Evolutionary conservation across 1,140 invertebrate species (phyloP).

Genomic region (Nymphalis io): DNA sequence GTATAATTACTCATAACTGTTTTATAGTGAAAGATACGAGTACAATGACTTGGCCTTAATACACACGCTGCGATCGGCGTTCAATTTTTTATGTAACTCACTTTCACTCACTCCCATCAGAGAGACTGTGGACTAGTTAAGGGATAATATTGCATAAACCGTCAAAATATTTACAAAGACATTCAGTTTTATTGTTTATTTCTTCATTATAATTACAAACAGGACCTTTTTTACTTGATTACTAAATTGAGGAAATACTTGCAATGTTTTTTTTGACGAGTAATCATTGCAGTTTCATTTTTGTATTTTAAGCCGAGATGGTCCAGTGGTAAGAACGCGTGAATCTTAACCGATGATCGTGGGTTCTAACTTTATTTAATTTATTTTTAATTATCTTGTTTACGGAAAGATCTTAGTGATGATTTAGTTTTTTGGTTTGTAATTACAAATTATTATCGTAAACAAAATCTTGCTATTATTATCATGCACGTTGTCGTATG

Average conservation of each 20-base stretch:
- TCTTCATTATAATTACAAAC: slow-evolving; percentile 11
- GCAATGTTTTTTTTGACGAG: too few species aligned
- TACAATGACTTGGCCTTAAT: slow-evolving; percentile 15
- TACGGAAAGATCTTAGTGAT: slow-evolving; percentile 31
- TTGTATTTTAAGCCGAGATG: too few species aligned
- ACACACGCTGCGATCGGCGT: slow-evolving; percentile 26
- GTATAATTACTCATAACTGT: too few species aligned
- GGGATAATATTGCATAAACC: slow-evolving; percentile 29
- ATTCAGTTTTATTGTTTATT: slow-evolving; percentile 17
- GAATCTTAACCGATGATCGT: too few species aligned
- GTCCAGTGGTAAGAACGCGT: too few species aligned
- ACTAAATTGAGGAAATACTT: not conserved
- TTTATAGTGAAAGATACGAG: too few species aligned
- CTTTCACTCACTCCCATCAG: slow-evolving; percentile 35
- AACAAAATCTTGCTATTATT: slow-evolving; percentile 16
- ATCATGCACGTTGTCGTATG: slow-evolving; percentile 4
- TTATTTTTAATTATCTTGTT: slow-evolving; percentile 20
- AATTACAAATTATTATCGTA: slow-evolving; percentile 2
- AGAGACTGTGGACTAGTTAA: slow-evolving; percentile 28
- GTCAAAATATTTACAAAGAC: not conserved
- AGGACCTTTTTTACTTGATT: not conserved
- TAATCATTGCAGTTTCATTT: too few species aligned
- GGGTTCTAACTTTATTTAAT: too few species aligned
- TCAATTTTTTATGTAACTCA: slow-evolving; percentile 38
- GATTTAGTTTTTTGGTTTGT: slow-evolving; percentile 4